Base-by-base conservation (phyloP, 2,797 vertebrate species). In the Semotilus atromaculatus region DNA sequence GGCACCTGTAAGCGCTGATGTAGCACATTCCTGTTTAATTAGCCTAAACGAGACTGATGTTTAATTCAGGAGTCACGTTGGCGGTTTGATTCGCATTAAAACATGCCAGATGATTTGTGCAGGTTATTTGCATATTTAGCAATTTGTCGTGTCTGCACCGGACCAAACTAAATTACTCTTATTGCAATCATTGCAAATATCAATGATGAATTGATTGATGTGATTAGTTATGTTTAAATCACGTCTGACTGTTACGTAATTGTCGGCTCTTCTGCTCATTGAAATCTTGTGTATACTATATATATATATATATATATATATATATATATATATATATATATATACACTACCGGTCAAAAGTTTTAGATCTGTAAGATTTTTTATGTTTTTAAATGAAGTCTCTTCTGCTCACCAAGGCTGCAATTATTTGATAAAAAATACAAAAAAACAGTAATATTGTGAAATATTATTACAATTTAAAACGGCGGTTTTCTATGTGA, bases 1-100 rank as follows among this genome's bases (percentile, higher is more conserved):
- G 80, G 38, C 19, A 14, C 29, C 40, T 60, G 53, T 73, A 1
- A 40, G 16, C 45, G 60, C 81, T 83, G 81, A 83, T 68, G 53
- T 21, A 1, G 48, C 82, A 76, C 66, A 29, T 68, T 83, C 29
- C 55, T 31, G 71, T 9, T 73, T 83, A 77, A 83, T 83, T 77
- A 77, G 23, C 72, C 62, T 76, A 77, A 68, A 55, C 6, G 29
- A 83, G 60, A 10, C 71, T 55, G 7, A 76, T 76, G 81, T 83
- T 83, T 83, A 73, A 67, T 75, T 75, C 72, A 75, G 62, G 40
- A 9, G 72, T 62, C 82, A 67, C 21, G n/a, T 70, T 7, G 23
- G 36, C 67, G 43, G 68, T 43, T 43, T n/a, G 38, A 71, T 43
- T 71, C 38, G 1, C 68, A 43, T 71, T 71, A 71, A 71, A 71